Base-by-base conservation (phyloP, 2,797 vertebrate species). In the Megalops cyprinoides region DNA sequence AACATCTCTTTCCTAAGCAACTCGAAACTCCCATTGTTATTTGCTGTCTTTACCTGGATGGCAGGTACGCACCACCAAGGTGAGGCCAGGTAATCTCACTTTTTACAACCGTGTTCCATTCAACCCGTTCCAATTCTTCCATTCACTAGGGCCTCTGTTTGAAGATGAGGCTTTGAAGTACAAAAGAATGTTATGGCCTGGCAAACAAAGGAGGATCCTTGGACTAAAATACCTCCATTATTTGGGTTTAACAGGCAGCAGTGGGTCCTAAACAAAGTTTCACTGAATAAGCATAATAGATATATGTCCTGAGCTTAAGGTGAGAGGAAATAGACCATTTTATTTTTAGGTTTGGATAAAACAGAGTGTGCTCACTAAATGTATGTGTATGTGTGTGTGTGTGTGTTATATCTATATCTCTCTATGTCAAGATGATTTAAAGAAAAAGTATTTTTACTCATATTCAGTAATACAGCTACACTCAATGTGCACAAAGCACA, bases 1-100 rank as follows among this genome's bases (percentile, higher is more conserved):
- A 82, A 74, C 77, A 82, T 82, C 85, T 23, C 28, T 20, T 78
- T 74, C 84, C 84, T n/a, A 46, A 76, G 15, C 74, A 62, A 10
- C 2, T n/a, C 9, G 58, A 62, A 31, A 60, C 31, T 67, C 31
- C 0, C 18, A 20, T 6, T 39, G 65, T 39, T 18, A 69, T 20
- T 23, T 2, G 15, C 34, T 62, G 69, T 69, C 31, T 69, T 20
- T 69, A 39, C 14, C 37, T 0, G 34, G 34, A 12, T 2, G 65
- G 65, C 65, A 37, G 62, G 34, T 15, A 67, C 34, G 34, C 34
- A 20, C 34, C 34, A 20, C 34, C 15, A 31, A 69, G 1, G 65
- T 31, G 0, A 39, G 37, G 34, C 65, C 65, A 69, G 1, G 65
- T 18, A 39, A 69, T 8, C 65, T 2, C 15, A 69, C 65, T 15